Evolutionary conservation across 2,888 invertebrate genomes (phyloP), one percentile per base, ranked within the genome.

Genomic region (Steinernema hermaphroditum): DNA sequence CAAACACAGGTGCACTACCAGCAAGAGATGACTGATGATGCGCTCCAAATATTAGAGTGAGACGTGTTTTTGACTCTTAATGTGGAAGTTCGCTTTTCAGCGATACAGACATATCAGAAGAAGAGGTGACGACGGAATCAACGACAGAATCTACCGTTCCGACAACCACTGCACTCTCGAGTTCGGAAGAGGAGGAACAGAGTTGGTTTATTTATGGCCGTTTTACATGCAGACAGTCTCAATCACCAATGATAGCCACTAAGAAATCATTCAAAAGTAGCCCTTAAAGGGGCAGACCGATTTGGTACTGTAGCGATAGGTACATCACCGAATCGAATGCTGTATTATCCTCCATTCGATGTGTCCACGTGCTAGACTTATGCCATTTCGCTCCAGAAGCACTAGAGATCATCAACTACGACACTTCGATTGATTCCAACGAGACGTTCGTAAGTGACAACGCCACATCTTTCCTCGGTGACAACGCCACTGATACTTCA

Each of bases 381-480:
- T 37, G 37, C 6, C 37, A 37, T 46, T 46, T 16, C 27, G 27
- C 27, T 54, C 27, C 19, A 54, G 54, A 54, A 24, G 46, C 54
- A 19, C 22, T 54, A 8, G 54, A 54, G 4, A 54, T 54, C 54
- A 54, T 54, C 19, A 54, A 54, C 54, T 54, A 54, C 54, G 54
- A 54, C 19, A 27, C 54, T 2, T 27, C 54, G 27, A 6, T 54
- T 22, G 54, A 54, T 19, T 46, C 46, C 27, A 54, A 54, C 27
- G 54, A 54, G 27, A 54, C 54, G 9, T 54, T 54, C 22, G 16
- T 27, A 19, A 12, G 19, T 54, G 54, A 54, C 22, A 54, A 54
- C 27, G 27, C 27, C 27, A 54, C 54, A n/a, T n/a, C n/a, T n/a
- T 54, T 54, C 22, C 4, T 27, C 6, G 2, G 19, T 54, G 54